Evolutionary conservation across 2,113 vertebrate genomes (phyloP), one percentile per base, ranked within the genome.

Genomic region (Heterotilapia buettikoferi): DNA sequence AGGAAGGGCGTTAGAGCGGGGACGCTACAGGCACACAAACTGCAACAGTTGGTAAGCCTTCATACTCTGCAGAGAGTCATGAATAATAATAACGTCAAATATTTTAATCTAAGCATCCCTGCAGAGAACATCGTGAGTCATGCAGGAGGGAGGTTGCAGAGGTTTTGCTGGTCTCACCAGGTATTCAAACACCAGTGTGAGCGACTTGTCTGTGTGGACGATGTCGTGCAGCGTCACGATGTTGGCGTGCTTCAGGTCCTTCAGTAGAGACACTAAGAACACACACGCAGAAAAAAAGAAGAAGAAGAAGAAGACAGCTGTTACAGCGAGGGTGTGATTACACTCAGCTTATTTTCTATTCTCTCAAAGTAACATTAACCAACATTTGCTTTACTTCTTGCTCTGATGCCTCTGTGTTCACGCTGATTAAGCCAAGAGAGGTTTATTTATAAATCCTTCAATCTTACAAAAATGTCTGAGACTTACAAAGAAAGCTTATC

Each of bases 161-260:
- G 81, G 78, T n/a, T 54, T 8, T n/a, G 21, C 11, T 40, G 56
- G 18, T 73, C 97, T 97, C 96, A 99, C 98, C 98, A 99, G 95
- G 94, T 99, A 99, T 68, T 99, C 98, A 18, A 99, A 99, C 71
- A 99, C 98, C 87, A 99, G 96, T 81, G 98, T 99, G 96, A 99
- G 97, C 83, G 98, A 99, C 95, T 99, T 99, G 84, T 99, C 98
- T 24, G 98, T 99, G 93, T 99, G 98, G 91, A 99, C 95, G 93
- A 99, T 99, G 91, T 99, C 98, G 6, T 99, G 98, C 87, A 99
- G 97, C 0, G 98, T 99, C 93, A 99, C 98, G 61, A 99, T 99
- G 96, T 99, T 99, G 92, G 98, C 98, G 93, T 99, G 98, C 94
- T 99, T 99, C 95, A 99, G 96, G 93, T 99, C 98, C 97, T 99